phyloP scores from a whole-genome alignment of 1,140 invertebrate genomes.

The Drosophila albomicans region DNA sequence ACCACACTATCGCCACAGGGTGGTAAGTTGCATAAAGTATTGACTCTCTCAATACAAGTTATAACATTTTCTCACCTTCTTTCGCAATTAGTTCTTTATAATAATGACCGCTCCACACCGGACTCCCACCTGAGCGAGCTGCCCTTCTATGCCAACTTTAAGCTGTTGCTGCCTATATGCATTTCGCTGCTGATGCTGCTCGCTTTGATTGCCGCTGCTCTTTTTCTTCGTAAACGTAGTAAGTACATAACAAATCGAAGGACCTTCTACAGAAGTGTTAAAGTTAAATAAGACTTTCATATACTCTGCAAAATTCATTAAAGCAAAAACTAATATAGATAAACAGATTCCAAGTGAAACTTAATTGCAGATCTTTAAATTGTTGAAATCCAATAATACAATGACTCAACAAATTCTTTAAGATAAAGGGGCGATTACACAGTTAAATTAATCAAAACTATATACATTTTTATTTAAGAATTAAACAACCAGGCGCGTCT shows the following conservation, averaged over 20 bases:
- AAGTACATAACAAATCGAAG: conserved; percentile 74
- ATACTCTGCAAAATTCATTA: too few species aligned
- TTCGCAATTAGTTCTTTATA: conserved; percentile 79
- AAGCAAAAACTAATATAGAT: too few species aligned
- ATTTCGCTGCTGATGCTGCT: conserved; percentile 89
- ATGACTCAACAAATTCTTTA: too few species aligned
- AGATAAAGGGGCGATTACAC: too few species aligned
- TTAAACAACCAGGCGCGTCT: conserved; percentile 74
- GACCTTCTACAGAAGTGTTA: too few species aligned
- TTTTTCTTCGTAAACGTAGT: conserved; percentile 89
- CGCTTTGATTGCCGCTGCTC: conserved; percentile 87
- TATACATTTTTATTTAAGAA: conserved; percentile 46
- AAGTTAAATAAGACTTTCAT: too few species aligned
- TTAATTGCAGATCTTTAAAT: too few species aligned
- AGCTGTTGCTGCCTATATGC: conserved; percentile 89
- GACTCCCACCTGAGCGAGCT: conserved; percentile 87
- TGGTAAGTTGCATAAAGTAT: conserved; percentile 85
- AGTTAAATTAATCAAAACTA: neutral
- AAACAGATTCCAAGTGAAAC: too few species aligned
- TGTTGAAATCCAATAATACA: too few species aligned
- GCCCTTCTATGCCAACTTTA: conserved; percentile 89
- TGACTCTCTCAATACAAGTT: conserved; percentile 21
- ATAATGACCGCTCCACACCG: conserved; percentile 87
- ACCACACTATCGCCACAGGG: conserved; percentile 91
- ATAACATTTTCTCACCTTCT: neutral